Conservation (phyloP, 2,888 invertebrate species). For the Zygogramma bicolorata region DNA sequence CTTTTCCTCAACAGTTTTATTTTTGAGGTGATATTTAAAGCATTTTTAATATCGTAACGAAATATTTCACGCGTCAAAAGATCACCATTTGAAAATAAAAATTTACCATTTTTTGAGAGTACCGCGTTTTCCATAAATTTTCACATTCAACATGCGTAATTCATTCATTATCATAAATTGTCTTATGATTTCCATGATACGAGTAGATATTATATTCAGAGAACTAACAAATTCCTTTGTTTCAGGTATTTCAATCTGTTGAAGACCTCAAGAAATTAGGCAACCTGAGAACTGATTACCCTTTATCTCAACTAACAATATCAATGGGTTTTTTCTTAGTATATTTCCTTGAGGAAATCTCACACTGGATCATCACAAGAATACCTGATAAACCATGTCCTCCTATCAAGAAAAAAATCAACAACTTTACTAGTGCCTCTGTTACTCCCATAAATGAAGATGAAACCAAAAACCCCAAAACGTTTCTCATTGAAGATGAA, state of each 20-base stretch:
- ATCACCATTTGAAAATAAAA: too few species aligned
- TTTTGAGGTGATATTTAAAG: too few species aligned
- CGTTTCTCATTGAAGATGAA: conserved; percentile 45
- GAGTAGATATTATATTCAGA: too few species aligned
- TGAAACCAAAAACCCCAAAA: conserved; percentile 13
- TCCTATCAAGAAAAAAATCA: conserved; percentile 33
- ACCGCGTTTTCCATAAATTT: too few species aligned
- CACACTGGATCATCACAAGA: conserved; percentile 61
- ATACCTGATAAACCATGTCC: conserved; percentile 50
- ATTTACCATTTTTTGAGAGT: too few species aligned
- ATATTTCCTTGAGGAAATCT: conserved; percentile 70
- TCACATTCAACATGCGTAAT: too few species aligned
- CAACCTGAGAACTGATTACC: conserved; percentile 60
- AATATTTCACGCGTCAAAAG: too few species aligned
- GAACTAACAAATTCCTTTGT: not conserved
- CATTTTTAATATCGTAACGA: too few species aligned
- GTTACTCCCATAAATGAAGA: conserved; percentile 42
- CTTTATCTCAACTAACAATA: conserved; percentile 69
- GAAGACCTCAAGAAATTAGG: conserved; percentile 60
- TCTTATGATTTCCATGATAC: too few species aligned
- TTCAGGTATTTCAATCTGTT: conserved; percentile 64
- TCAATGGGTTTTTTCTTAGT: conserved; percentile 70
- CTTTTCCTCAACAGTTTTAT: too few species aligned
- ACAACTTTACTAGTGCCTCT: conserved; percentile 28
- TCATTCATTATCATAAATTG: too few species aligned